Base-by-base conservation (phyloP, 2,113 vertebrate species). In the Vulpes vulpes region DNA sequence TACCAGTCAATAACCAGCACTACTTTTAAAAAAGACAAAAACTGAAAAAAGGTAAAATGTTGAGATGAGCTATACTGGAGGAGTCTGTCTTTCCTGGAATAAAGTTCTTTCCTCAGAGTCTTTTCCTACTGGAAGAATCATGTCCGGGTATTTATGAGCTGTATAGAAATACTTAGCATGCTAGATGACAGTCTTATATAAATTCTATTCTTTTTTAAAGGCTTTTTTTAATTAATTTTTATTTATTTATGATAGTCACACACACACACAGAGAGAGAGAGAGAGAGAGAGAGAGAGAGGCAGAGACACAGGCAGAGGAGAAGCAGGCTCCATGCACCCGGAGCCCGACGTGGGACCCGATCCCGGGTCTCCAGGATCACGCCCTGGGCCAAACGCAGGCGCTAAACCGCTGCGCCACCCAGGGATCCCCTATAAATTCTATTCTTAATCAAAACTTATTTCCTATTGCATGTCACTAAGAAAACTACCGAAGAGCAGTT, bases 401-500 rank as follows among this genome's bases (percentile, higher is more conserved):
- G 35, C 35, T 35, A 35, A 35, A 35, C 35, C 35, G 2, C 35
- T 35, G 35, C 35, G 35, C 35, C 35, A 35, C 35, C 35, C 35
- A 35, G 35, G 35, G 35, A 35, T 35, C 35, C 35, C 35, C 35
- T 5, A 35, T 67, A 73, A 69, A 74, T 55, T 65, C 67, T 69
- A 19, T 69, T 69, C 32, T 35, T 69, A 69, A 79, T 43, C 19
- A 80, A 90, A 82, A 74, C 35, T 55, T 76, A 89, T n/a, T 91
- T 93, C 74, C 76, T 69, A 69, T 2, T n/a, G 53, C 15, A 14
- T 0, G 69, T 59, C 9, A 73, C 8, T 32, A 38, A 65, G 64
- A 95, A 91, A 64, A 71, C 30, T 51, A 53, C 64, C 85, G 90
- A 96, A 57, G 11, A n/a, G 25, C 23, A 79, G 22, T 88, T 86